Evolutionary conservation across 2,888 invertebrate species (phyloP).

Genomic region (Xanthia icteritia): DNA sequence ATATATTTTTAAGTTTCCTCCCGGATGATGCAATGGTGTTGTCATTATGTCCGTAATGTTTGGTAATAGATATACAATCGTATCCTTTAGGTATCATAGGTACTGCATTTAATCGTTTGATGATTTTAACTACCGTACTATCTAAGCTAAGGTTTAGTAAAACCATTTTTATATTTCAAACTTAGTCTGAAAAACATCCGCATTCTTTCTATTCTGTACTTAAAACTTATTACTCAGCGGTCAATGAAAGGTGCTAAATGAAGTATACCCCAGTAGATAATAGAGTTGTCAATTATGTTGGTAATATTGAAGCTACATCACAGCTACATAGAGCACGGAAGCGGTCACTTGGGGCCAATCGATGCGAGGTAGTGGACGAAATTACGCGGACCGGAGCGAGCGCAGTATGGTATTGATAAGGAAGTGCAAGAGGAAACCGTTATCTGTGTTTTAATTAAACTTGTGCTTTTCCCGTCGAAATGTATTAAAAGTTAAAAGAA

Average conservation of each 20-base stretch:
- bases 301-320: conserved; percentile 28
- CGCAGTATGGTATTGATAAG: conserved; percentile 60
- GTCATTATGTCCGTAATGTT: conserved; percentile 6
- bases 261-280: not conserved
- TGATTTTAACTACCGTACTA: conserved; percentile 19
- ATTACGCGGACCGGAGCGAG: conserved; percentile 48
- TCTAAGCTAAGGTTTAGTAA: not conserved
- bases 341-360: conserved; percentile 68
- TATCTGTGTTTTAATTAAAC: conserved; percentile 63
- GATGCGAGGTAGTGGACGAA: conserved; percentile 54
- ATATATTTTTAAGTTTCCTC: not conserved
- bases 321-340: conserved; percentile 63
- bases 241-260: not conserved
- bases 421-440: conserved; percentile 64
- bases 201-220: not conserved
- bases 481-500: conserved; percentile 24
- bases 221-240: conserved; percentile 1
- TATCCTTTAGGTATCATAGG: conserved; percentile 8
- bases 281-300: conserved; percentile 35
- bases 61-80: conserved; percentile 6
- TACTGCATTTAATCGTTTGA: conserved; percentile 6
- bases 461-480: conserved; percentile 45
- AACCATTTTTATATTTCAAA: too few relatives aligned
- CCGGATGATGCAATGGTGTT: conserved; percentile 18
- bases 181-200: conserved; percentile 11